Percentiles rank a stretch among this genome's conserved stretches.
These are phyloP conservation scores for Hirtodrosophila cameraria DNA, from an alignment of 2,888 invertebrate species.

Conservation along the genomic window DNA sequence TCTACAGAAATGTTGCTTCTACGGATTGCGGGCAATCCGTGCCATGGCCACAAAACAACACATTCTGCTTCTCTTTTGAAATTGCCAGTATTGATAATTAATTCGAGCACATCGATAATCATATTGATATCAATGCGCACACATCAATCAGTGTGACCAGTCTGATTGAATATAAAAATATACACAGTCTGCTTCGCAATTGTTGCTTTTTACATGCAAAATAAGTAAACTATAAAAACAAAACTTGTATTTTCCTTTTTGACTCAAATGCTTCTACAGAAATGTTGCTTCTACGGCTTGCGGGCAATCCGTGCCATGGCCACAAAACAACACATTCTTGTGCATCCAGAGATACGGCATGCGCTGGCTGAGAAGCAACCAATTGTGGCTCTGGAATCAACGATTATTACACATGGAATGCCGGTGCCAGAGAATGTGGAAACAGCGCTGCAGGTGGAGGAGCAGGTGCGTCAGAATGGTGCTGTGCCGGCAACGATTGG, in stretches of 20 bases:
- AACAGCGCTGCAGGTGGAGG: constrained; percentile 91
- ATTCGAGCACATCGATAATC: constrained; percentile 9
- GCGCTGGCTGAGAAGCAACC: constrained; percentile 88
- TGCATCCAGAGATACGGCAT: constrained; percentile 87
- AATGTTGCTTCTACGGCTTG: background rate
- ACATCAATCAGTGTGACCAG: constrained; percentile 15
- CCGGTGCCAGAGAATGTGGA: constrained; percentile 95
- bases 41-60: constrained; percentile 27
- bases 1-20: constrained; percentile 6
- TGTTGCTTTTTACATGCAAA: background rate
- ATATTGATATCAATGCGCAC: constrained; percentile 16
- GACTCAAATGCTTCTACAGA: constrained; percentile 33
- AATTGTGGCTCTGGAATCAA: constrained; percentile 97
- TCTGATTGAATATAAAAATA: background rate
- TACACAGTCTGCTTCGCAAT: background rate
- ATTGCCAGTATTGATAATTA: no score
- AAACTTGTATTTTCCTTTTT: background rate
- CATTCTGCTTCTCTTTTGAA: no score
- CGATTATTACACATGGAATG: constrained; percentile 99
- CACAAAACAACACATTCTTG: constrained; percentile 76
- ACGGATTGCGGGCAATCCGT: constrained; percentile 22
- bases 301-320: constrained; percentile 22
- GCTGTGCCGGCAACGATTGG: constrained; percentile 97
- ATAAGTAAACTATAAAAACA: background rate
- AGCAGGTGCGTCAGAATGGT: constrained; percentile 90